Evolutionary conservation across 2,888 invertebrate species (phyloP).

Genomic region (Cosmia trapezina): DNA sequence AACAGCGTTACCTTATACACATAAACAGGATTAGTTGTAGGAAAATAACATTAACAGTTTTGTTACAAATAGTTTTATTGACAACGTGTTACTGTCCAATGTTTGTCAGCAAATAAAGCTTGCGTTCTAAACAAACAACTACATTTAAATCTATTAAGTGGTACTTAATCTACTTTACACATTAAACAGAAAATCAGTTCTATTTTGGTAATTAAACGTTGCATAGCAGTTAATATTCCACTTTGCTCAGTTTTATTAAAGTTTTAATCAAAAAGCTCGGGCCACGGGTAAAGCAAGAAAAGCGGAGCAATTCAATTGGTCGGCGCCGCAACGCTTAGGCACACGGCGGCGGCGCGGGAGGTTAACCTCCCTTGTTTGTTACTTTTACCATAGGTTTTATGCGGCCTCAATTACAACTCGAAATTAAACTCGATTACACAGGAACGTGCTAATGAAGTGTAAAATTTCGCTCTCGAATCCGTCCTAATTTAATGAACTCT

Average conservation of each 20-base stretch:
- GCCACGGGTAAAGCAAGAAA: constrained; percentile 65
- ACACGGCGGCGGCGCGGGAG: constrained; percentile 51
- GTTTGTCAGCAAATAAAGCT: constrained; percentile 20
- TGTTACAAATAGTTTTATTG: constrained; percentile 1
- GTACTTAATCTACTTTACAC: constrained; percentile 39
- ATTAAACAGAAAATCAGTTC: constrained; percentile 48
- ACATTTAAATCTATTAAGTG: constrained; percentile 31
- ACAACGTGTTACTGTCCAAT: constrained; percentile 8
- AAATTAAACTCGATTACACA: constrained; percentile 55
- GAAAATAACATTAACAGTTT: not conserved
- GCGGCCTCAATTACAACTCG: constrained; percentile 57
- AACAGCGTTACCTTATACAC: constrained; percentile 2
- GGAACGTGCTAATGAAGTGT: constrained; percentile 52
- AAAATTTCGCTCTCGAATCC: constrained; percentile 38
- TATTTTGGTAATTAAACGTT: constrained; percentile 64
- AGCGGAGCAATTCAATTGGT: constrained; percentile 71
- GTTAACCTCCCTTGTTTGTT: constrained; percentile 60
- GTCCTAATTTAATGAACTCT: constrained; percentile 49
- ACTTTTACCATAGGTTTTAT: constrained; percentile 56
- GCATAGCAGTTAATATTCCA: constrained; percentile 65
- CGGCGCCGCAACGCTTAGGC: constrained; percentile 59
- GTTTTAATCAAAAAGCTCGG: constrained; percentile 72
- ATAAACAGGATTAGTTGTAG: not conserved
- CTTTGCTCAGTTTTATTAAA: constrained; percentile 69
- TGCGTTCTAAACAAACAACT: constrained; percentile 26